Evolutionary conservation across 2,888 invertebrate species (phyloP), one percentile per base, ranked within the genome.

Genomic region (Acanthoscelides obtectus): DNA sequence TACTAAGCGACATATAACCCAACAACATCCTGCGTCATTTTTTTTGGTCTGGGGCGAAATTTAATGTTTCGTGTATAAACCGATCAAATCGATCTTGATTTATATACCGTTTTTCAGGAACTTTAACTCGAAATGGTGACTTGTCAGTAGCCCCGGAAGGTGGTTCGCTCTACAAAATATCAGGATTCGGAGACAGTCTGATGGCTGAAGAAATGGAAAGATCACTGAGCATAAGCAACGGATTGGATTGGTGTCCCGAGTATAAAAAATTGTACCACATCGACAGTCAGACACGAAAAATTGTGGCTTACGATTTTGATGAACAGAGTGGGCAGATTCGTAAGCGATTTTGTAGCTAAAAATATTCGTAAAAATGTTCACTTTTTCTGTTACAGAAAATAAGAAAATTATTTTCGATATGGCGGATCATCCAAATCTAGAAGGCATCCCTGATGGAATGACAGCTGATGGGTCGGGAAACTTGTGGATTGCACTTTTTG

Each of bases 381-480:
- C 17, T 6, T 65, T 5, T 65, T 68, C 68, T 65, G 25, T 77
- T 79, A 20, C 27, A 80, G 81, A 72, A 65, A 76, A 76, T 21
- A 72, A 88, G 79, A 87, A 87, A 75, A 85, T 87, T 0, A 78
- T 89, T 3, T 91, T 91, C 77, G 89, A 90, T 79, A 86, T 91
- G 68, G 83, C 84, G 78, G 83, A 87, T 2, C 87, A 90, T 79
- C 72, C 75, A 6, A 87, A 89, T 74, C 84, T 91, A 8, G 82
- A 86, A 5, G 90, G 91, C 1, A 74, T 86, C n/a, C 91, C 91
- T 0, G 92, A 92, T 82, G 92, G 92, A 12, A 93, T 94, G 93
- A 92, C 93, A 0, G 92, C 93, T 71, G 94, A 94, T 79, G 86
- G 84, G 0, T 88, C 91, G 69, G 93, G 89, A 20, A 92, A 93